phyloP scores from a whole-genome alignment of 2,888 invertebrate species.

The Biston betularia region DNA sequence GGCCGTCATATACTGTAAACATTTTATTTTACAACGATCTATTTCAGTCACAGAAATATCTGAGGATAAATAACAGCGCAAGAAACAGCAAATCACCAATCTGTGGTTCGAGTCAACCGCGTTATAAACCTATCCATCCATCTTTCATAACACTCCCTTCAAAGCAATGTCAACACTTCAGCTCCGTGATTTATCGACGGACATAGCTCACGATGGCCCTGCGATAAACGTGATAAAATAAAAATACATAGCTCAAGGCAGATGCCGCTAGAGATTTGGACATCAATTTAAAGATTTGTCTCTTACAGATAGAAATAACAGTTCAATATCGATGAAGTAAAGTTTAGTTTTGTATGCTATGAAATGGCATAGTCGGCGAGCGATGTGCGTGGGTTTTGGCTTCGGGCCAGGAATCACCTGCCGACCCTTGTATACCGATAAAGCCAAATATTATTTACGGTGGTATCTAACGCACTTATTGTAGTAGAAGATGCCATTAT shows the following conservation, averaged over 20 bases:
- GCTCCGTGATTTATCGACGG: slow-evolving; percentile 56
- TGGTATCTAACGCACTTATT: slow-evolving; percentile 70
- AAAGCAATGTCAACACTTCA: slow-evolving; percentile 54
- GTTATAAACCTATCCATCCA: slow-evolving; percentile 34
- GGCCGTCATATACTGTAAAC: slow-evolving; percentile 30
- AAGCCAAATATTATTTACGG: slow-evolving; percentile 79
- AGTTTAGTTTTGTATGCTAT: slow-evolving; percentile 51
- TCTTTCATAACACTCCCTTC: slow-evolving; percentile 55
- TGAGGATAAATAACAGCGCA: slow-evolving; percentile 24
- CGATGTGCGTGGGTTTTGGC: slow-evolving; percentile 78
- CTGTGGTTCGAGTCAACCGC: slow-evolving; percentile 21
- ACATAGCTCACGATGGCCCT: slow-evolving; percentile 62
- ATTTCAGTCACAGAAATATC: slow-evolving; percentile 25
- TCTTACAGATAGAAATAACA: slow-evolving; percentile 46
- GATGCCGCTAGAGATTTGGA: slow-evolving; percentile 78
- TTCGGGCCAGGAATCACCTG: slow-evolving; percentile 78
- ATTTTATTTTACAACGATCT: slow-evolving; percentile 23
- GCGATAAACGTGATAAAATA: slow-evolving; percentile 68
- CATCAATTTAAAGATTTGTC: slow-evolving; percentile 71
- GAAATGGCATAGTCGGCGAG: slow-evolving; percentile 55
- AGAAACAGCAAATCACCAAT: slow-evolving; percentile 26
- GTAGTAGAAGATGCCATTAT: slow-evolving; percentile 58
- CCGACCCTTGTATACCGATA: slow-evolving; percentile 79
- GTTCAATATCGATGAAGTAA: slow-evolving; percentile 50
- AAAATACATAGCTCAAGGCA: slow-evolving; percentile 76